Evolutionary conservation across 2,113 vertebrate species (phyloP).

Genomic region (Caloenas nicobarica): DNA sequence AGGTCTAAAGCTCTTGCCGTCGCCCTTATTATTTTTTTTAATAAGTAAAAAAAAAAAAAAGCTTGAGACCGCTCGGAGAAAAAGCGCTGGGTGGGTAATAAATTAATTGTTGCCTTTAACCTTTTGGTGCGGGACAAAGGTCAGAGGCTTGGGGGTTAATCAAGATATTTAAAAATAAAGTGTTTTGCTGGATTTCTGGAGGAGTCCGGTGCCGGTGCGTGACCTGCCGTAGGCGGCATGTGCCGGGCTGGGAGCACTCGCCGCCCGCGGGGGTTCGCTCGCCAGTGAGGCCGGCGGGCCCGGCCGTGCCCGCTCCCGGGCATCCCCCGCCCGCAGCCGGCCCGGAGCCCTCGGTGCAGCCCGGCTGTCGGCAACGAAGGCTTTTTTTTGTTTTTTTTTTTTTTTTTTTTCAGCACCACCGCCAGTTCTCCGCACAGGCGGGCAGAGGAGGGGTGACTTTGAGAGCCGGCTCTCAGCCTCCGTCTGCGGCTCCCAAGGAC

Average conservation of each 20-base stretch:
- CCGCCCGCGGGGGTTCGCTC: background rate
- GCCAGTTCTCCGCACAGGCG: slow-evolving; percentile 20
- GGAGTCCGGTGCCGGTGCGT: background rate
- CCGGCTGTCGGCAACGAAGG: background rate
- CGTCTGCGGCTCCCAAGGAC: background rate
- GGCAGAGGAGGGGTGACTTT: background rate
- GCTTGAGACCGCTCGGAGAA: background rate
- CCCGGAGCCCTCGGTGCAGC: background rate
- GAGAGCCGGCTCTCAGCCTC: background rate
- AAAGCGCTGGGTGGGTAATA: background rate
- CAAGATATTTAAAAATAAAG: background rate
- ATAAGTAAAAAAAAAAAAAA: too few species aligned
- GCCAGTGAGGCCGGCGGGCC: background rate
- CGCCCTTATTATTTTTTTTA: background rate
- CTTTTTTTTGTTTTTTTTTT: too few species aligned
- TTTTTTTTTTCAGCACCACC: slow-evolving; percentile 63
- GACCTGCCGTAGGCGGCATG: background rate
- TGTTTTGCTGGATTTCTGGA: background rate
- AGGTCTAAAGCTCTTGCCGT: background rate
- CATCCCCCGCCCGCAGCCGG: background rate
- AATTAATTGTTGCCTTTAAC: background rate
- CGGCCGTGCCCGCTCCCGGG: slow-evolving; percentile 1
- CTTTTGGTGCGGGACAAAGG: background rate
- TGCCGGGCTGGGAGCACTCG: background rate
- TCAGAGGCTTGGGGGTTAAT: background rate